These are phyloP conservation scores for Andricus grossulariae DNA, from an alignment of 1,140 invertebrate species.

Conservation along the genomic window DNA sequence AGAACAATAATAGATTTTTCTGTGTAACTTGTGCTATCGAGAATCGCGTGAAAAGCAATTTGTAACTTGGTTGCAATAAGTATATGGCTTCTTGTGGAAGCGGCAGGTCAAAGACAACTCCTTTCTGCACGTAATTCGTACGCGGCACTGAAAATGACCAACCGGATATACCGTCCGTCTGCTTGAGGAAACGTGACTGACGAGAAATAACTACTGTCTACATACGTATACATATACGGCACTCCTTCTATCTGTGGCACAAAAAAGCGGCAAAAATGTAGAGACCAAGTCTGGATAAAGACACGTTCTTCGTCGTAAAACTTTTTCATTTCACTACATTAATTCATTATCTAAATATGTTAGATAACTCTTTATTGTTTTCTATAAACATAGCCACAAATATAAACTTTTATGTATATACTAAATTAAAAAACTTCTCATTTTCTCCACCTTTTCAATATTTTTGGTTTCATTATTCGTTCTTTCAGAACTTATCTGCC, in stretches of 20 bases:
- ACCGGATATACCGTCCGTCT: slow-evolving; percentile 28
- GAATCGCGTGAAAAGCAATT: slow-evolving; percentile 23
- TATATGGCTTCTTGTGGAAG: background rate
- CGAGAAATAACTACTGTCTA: slow-evolving; percentile 25
- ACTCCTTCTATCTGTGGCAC: background rate
- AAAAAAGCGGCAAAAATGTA: slow-evolving; percentile 3
- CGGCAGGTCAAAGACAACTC: slow-evolving; percentile 29
- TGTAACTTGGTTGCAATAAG: slow-evolving; percentile 29
- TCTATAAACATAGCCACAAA: background rate
- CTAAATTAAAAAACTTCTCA: no score
- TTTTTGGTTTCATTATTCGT: no score
- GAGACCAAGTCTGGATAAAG: background rate
- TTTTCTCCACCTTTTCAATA: no score
- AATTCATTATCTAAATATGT: background rate
- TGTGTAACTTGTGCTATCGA: background rate
- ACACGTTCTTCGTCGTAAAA: background rate
- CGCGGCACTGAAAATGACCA: slow-evolving; percentile 26
- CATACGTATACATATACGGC: slow-evolving; percentile 16
- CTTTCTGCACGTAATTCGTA: slow-evolving; percentile 22
- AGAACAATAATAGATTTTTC: background rate
- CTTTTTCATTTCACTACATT: background rate
- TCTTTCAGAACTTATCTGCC: no score
- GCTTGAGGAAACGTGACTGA: slow-evolving; percentile 24
- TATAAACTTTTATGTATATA: background rate
- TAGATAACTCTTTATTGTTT: background rate